Percentiles rank a stretch among this genome's conserved stretches.
Conservation (phyloP, 2,888 invertebrate species). For the Coenonympha glycerion region DNA sequence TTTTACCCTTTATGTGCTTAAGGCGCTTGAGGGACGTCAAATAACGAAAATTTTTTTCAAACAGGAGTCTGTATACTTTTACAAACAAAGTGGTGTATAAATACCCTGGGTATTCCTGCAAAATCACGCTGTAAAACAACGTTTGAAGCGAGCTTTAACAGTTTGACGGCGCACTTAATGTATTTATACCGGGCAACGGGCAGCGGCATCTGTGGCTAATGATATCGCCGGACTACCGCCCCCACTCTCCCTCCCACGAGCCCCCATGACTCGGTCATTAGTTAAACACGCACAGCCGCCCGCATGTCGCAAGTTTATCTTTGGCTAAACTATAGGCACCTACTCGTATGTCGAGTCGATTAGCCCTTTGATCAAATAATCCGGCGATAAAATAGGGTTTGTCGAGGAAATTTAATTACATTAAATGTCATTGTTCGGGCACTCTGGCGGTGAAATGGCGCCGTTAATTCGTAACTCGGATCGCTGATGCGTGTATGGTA, state of each 20-base stretch:
- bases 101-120: slow-evolving; percentile 9
- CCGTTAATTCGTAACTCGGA: slow-evolving; percentile 26
- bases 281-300: slow-evolving; percentile 75
- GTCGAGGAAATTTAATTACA: slow-evolving; percentile 69
- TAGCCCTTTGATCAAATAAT: slow-evolving; percentile 77
- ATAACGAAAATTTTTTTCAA: too few species aligned
- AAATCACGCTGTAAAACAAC: slow-evolving; percentile 41
- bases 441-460: slow-evolving; percentile 42
- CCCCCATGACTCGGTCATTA: slow-evolving; percentile 74
- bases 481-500: slow-evolving; percentile 13
- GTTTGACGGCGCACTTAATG: slow-evolving; percentile 73
- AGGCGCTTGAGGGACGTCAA: too few species aligned
- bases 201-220: slow-evolving; percentile 75
- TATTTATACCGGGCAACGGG: slow-evolving; percentile 69
- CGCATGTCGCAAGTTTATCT: slow-evolving; percentile 77
- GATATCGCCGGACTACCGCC: slow-evolving; percentile 64
- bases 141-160: slow-evolving; percentile 61
- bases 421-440: slow-evolving; percentile 62
- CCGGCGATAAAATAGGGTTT: slow-evolving; percentile 69
- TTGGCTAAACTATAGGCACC: slow-evolving; percentile 71
- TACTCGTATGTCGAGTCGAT: slow-evolving; percentile 74
- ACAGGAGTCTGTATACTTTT: slow-evolving; percentile 4
- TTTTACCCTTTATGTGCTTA: too few species aligned
- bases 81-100: slow-evolving; percentile 12
- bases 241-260: slow-evolving; percentile 25